Percentiles rank a stretch among this genome's conserved stretches.
These are phyloP conservation scores for Pachyrhynchus sulphureomaculatus DNA, from an alignment of 1,140 invertebrate species.

Conservation along the genomic window DNA sequence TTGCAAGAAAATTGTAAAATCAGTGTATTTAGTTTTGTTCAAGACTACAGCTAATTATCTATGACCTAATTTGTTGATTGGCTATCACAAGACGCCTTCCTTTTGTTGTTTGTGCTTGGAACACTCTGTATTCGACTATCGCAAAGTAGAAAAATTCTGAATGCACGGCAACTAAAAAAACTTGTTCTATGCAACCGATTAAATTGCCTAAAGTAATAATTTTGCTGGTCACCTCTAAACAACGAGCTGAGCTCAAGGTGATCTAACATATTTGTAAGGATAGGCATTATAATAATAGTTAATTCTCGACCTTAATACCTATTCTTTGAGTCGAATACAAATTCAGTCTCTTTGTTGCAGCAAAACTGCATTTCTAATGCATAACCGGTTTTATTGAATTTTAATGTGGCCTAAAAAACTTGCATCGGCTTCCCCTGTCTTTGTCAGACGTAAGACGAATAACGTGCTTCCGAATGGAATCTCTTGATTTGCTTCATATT, in stretches of 20 bases:
- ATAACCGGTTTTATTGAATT: constrained; percentile 43
- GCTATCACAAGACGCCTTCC: no score
- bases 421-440: constrained; percentile 22
- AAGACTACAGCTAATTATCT: no score
- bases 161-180: constrained; percentile 30
- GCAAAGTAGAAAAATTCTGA: no score
- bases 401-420: constrained; percentile 45
- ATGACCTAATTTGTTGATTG: no score
- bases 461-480: neutral
- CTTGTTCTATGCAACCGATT: constrained; percentile 36
- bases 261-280: constrained; percentile 47
- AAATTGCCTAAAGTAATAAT: constrained; percentile 43
- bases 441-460: neutral
- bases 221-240: constrained; percentile 41
- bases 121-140: no score
- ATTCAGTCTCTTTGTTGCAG: constrained; percentile 41
- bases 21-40: no score
- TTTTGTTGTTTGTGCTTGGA: no score
- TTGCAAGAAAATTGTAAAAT: no score
- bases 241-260: constrained; percentile 37
- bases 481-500: neutral
- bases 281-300: constrained; percentile 39
- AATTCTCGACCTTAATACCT: constrained; percentile 42
- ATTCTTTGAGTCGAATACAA: constrained; percentile 42
- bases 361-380: constrained; percentile 43